Conservation (phyloP, 2,888 invertebrate genomes). For the Microplitis manilae region DNA sequence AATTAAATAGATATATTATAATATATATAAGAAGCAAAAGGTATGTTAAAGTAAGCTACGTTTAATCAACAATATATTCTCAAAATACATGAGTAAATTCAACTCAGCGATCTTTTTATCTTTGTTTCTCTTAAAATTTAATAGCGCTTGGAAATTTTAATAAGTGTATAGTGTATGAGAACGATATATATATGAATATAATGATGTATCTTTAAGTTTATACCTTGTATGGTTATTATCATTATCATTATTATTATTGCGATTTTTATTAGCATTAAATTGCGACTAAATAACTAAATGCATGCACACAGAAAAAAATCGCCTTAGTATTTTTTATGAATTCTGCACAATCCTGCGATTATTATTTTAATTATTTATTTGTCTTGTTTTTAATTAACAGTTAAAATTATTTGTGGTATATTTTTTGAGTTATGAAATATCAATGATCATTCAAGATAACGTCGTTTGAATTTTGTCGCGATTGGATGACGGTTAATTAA, state of each 20-base stretch:
- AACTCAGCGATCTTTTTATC: background rate
- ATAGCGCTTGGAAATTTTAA: background rate
- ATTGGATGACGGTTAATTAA: background rate
- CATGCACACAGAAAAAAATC: background rate
- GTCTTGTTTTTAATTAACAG: constrained; percentile 13
- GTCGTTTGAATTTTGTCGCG: background rate
- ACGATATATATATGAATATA: background rate
- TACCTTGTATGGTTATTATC: background rate
- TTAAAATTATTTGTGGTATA: constrained; percentile 3
- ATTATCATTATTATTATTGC: background rate
- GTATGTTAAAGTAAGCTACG: background rate
- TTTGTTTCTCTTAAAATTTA: constrained; percentile 6
- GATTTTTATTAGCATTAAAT: background rate
- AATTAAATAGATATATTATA: background rate
- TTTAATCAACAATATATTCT: constrained; percentile 8
- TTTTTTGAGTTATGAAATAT: background rate
- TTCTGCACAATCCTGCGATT: constrained; percentile 13
- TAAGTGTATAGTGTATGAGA: background rate
- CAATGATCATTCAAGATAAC: background rate
- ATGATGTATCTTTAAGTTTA: background rate
- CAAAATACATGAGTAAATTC: constrained; percentile 3
- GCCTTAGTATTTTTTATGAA: background rate
- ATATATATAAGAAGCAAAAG: background rate
- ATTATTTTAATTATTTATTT: constrained; percentile 11
- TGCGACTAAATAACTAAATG: constrained; percentile 2